Base-by-base conservation (phyloP, 2,797 vertebrate genomes). In the Melanotaenia nigrans region DNA sequence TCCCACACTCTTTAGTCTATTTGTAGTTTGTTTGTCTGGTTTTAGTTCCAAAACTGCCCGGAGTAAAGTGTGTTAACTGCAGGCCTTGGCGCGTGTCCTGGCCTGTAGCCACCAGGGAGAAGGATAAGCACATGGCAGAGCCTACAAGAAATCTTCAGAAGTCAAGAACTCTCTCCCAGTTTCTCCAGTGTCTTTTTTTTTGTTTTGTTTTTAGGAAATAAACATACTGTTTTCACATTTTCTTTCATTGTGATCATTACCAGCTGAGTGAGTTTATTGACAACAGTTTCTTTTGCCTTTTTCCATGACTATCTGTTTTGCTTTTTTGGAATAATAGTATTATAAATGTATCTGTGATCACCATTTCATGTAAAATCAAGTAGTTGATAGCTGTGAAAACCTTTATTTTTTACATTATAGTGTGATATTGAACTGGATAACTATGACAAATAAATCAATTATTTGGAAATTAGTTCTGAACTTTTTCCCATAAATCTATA, bases 1-100 rank as follows among this genome's bases (percentile, higher is more conserved):
- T 91, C 80, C 83, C 85, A 83, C 77, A 88, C 58, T 69, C 81
- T 82, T 85, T 79, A 61, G 82, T 90, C 75, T 86, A 85, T 89
- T 88, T 87, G 56, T 68, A 64, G 73, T 67, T 84, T 85, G 78
- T 80, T 84, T 89, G 68, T 83, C 66, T 87, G 62, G 68, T 69
- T 75, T 81, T 61, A 77, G 70, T 74, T 80, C 65, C 33, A 74
- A 65, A 72, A 57, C 59, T 63, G 56, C 59, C 68, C 73, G 71
- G 75, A 86, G 86, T 77, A 55, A 51, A 85, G 68, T 66, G 75
- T 61, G 49, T 54, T 83, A 65, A 85, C 55, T 68, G 32, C 68
- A 85, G 22, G 58, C 47, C 32, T 38, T 73, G 77, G 65, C 83
- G 73, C 0, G 2, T 35, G 60, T 77, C 59, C 25, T 60, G 77